A percentile compares a stretch with the other conserved stretches of the same genome.
phyloP scores from a whole-genome alignment of 2,797 vertebrate species.

The Artibeus lituratus region DNA sequence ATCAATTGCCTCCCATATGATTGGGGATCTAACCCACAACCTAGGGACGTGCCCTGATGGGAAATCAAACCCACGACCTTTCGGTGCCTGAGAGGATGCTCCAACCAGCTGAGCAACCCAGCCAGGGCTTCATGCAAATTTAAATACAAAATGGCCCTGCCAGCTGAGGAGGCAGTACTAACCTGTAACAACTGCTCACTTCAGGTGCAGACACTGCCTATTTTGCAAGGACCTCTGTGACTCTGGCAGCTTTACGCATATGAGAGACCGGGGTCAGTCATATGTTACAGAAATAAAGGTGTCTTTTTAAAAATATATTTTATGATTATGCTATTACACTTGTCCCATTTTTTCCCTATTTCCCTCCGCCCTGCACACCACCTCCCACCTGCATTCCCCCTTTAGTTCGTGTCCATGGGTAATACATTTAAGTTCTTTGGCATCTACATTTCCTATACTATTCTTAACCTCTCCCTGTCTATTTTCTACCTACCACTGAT shows the following conservation, averaged over 20 bases:
- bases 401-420: no score
- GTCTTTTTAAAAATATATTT: background rate
- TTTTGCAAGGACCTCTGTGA: background rate
- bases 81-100: background rate
- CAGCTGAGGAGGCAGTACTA: background rate
- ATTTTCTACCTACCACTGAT: no score
- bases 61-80: background rate
- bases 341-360: no score
- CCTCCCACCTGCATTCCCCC: no score
- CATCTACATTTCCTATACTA: no score
- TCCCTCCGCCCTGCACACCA: no score
- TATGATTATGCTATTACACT: no score
- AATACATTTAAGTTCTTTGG: no score
- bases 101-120: background rate
- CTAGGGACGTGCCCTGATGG: background rate
- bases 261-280: background rate
- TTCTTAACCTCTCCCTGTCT: no score
- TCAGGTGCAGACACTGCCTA: background rate
- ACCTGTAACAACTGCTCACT: background rate
- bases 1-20: background rate
- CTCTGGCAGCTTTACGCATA: background rate
- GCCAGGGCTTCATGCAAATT: background rate
- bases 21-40: background rate
- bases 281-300: background rate
- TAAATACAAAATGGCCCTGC: rapidly evolving